phyloP scores from a whole-genome alignment of 1,140 invertebrate species.

The Caenorhabditis remanei region DNA sequence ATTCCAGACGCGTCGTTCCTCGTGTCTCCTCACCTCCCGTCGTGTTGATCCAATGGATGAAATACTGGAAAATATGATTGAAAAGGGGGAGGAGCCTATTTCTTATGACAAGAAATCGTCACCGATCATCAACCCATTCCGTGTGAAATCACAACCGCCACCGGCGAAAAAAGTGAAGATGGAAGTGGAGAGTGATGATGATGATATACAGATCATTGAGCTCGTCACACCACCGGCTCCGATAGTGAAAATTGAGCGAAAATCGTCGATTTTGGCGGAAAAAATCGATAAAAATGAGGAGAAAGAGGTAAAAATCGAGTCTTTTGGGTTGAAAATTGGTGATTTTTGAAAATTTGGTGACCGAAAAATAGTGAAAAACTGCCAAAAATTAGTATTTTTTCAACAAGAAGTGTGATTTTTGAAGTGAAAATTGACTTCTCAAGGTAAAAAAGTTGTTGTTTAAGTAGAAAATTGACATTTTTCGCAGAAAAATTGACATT shows the following conservation, averaged over 20 bases:
- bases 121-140: background rate
- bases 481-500: too few species aligned
- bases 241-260: background rate
- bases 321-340: too few species aligned
- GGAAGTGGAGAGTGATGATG: constrained; percentile 22
- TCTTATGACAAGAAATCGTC: background rate
- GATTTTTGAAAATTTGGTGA: too few species aligned
- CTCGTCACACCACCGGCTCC: background rate
- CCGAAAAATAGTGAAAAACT: too few species aligned
- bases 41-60: constrained; percentile 27
- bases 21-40: background rate
- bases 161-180: constrained; percentile 11
- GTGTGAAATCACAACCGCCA: background rate
- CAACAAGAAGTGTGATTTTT: too few species aligned
- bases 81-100: constrained; percentile 24
- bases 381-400: too few species aligned
- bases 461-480: too few species aligned
- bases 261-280: background rate
- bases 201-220: constrained; percentile 34
- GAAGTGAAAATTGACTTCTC: too few species aligned
- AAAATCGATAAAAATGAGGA: background rate
- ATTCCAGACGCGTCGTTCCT: background rate
- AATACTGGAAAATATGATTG: constrained; percentile 35
- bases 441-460: too few species aligned
- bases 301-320: background rate